Percentiles rank a stretch among this genome's conserved stretches.
Evolutionary conservation across 2,797 vertebrate species (phyloP).

Genomic region (Sebastes hubbsi): DNA sequence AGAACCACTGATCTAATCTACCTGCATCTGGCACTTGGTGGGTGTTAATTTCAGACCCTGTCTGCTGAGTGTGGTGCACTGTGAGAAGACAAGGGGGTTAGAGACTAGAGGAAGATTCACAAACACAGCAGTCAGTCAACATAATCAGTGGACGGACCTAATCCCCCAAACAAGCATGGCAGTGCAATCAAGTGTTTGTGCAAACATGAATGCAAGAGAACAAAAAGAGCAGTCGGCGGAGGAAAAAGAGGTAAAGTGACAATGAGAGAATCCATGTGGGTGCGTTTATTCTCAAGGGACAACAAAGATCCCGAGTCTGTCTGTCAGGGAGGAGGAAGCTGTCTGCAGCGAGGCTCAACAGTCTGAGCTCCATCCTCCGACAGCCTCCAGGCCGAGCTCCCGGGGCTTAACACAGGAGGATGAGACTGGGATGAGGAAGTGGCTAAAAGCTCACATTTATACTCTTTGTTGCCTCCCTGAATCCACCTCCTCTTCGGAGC

Average conservation of each 20-base stretch:
- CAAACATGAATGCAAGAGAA: slow-evolving; percentile 10
- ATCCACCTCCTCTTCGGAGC: slow-evolving; percentile 15
- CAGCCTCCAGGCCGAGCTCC: slow-evolving; percentile 38
- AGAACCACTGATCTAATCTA: no score
- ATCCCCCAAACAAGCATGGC: slow-evolving; percentile 54
- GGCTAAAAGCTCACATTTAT: slow-evolving; percentile 45
- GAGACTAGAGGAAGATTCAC: slow-evolving; percentile 14
- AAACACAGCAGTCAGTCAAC: slow-evolving; percentile 50
- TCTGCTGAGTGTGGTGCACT: slow-evolving; percentile 6
- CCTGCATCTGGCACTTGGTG: no score
- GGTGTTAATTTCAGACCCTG: no score
- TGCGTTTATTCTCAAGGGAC: slow-evolving; percentile 7
- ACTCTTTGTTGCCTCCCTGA: slow-evolving; percentile 7
- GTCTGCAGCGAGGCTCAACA: slow-evolving; percentile 44
- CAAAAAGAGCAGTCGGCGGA: background rate
- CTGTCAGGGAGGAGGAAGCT: slow-evolving; percentile 18
- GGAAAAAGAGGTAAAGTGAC: slow-evolving; percentile 21
- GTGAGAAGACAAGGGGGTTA: slow-evolving; percentile 1
- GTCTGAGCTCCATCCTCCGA: slow-evolving; percentile 41
- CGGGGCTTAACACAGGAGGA: slow-evolving; percentile 47
- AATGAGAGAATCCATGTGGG: slow-evolving; percentile 8
- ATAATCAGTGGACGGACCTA: slow-evolving; percentile 56
- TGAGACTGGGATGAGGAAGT: slow-evolving; percentile 35
- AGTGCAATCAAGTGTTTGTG: slow-evolving; percentile 49
- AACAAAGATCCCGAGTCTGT: slow-evolving; percentile 24